Conservation (phyloP, 2,113 vertebrate genomes). For the Anser brachyrhynchus region DNA sequence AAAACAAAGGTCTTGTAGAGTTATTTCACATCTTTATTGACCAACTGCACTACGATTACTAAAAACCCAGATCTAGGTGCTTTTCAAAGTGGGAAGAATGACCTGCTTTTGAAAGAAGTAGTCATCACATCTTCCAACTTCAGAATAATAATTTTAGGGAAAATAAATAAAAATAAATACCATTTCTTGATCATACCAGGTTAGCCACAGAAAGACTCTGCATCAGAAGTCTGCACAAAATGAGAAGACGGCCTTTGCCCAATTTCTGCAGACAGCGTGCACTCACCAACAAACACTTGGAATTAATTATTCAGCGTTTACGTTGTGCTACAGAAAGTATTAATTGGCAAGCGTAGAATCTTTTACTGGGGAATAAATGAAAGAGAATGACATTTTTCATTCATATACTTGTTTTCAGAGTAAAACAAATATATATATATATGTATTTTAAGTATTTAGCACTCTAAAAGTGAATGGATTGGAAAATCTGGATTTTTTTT, state of each 20-base stretch:
- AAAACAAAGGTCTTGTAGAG: constrained; percentile 15
- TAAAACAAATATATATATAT: background rate
- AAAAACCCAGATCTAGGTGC: background rate
- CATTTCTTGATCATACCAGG: background rate
- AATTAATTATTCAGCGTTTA: background rate
- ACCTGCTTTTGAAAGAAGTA: background rate
- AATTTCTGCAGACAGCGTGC: background rate
- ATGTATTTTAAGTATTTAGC: background rate
- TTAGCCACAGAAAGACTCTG: background rate
- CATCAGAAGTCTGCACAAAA: background rate
- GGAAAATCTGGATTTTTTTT: background rate
- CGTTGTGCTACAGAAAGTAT: background rate
- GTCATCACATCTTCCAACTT: background rate
- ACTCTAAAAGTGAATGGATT: background rate
- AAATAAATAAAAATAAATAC: background rate
- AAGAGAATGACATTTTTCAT: background rate
- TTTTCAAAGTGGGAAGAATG: background rate
- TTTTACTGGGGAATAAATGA: background rate
- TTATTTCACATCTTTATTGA: background rate
- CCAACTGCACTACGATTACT: background rate
- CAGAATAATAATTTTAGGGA: background rate
- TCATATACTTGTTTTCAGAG: background rate
- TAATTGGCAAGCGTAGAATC: background rate
- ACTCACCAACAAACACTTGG: background rate
- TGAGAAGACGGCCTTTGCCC: background rate